phyloP scores from a whole-genome alignment of 2,113 vertebrate genomes.

The Phrynocephalus versicolor region DNA sequence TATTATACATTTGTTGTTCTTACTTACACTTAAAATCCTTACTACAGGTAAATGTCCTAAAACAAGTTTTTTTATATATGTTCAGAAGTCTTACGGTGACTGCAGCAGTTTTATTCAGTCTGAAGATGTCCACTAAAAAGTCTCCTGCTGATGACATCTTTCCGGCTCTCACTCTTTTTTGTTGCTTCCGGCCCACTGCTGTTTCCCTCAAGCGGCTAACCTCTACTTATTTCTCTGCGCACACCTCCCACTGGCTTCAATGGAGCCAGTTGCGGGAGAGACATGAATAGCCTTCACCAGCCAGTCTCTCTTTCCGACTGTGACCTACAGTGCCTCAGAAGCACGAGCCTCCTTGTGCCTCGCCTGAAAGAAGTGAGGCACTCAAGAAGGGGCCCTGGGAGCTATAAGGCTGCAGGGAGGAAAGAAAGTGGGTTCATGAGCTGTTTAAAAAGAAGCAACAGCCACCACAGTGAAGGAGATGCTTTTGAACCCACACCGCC shows the following conservation, averaged over 20 bases:
- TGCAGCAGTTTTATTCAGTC: neutral
- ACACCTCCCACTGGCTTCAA: neutral
- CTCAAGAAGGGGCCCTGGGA: neutral
- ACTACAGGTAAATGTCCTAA: neutral
- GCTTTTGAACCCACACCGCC: neutral
- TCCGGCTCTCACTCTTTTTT: too few species aligned
- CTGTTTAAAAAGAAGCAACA: neutral
- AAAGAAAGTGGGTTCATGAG: neutral
- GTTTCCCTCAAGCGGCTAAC: neutral
- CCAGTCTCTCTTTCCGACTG: neutral
- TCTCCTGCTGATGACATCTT: too few species aligned
- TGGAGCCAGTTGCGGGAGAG: neutral
- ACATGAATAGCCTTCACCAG: neutral
- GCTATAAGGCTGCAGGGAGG: too few species aligned
- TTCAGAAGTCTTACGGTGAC: neutral
- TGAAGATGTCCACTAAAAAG: too few species aligned
- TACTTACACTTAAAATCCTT: neutral
- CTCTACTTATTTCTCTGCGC: too few species aligned
- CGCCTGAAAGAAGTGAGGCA: neutral
- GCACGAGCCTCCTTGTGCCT: neutral
- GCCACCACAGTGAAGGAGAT: neutral
- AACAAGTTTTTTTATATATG: neutral
- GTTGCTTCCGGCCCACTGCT: too few species aligned
- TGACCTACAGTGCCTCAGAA: neutral
- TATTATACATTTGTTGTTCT: neutral